Percentiles rank a stretch among this genome's conserved stretches.
phyloP scores from a whole-genome alignment of 2,797 vertebrate genomes.

The Coreius guichenoti region DNA sequence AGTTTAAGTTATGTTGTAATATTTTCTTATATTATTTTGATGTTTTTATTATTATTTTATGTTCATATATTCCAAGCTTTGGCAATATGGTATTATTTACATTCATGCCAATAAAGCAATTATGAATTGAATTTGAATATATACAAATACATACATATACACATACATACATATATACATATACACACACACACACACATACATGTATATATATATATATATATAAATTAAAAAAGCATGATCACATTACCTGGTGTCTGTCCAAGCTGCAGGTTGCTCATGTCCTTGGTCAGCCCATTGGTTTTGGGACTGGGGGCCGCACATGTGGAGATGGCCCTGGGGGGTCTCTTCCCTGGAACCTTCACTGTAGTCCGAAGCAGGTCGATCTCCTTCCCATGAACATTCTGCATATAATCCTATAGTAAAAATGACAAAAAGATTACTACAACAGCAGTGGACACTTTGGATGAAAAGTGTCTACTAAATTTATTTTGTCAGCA shows the following conservation, averaged over 20 bases:
- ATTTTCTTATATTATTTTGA: no score
- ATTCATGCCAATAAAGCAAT: no score
- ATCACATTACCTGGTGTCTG: conserved; percentile 82
- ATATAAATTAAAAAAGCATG: no score
- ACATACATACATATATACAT: no score
- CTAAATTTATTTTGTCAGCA: conserved; percentile 37
- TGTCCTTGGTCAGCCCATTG: conserved; percentile 93
- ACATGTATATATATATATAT: no score
- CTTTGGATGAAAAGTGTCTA: conserved; percentile 32
- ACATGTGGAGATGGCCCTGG: conserved; percentile 90
- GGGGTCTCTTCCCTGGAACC: conserved; percentile 94
- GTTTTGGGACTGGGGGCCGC: conserved; percentile 89
- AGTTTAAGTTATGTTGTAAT: no score
- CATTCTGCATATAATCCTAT: conserved; percentile 98
- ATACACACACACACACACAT: no score
- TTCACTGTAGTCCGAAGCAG: conserved; percentile 96
- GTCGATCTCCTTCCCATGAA: conserved; percentile 96
- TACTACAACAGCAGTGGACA: conserved; percentile 12
- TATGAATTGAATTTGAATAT: no score
- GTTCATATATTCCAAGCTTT: no score
- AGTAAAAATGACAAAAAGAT: conserved; percentile 11
- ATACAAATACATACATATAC: no score
- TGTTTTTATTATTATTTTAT: no score
- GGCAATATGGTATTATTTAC: no score
- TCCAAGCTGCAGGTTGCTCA: conserved; percentile 92